A percentile compares a stretch with the other conserved stretches of the same genome.
These are phyloP conservation scores for Napeogenes sylphis DNA, from an alignment of 2,888 invertebrate species.

Conservation along the genomic window DNA sequence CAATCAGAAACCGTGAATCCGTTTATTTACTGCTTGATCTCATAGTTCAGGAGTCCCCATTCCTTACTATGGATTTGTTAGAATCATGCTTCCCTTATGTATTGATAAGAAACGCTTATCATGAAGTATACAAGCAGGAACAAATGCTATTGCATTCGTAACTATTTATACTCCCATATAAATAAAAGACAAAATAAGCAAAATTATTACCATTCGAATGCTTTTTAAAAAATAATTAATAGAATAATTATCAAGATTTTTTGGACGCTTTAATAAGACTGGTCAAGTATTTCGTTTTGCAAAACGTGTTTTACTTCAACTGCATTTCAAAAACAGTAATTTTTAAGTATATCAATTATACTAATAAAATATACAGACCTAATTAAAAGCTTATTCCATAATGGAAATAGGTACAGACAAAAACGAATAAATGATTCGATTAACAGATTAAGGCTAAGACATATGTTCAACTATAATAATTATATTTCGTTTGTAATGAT, in stretches of 20 bases:
- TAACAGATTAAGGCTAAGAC: too few relatives aligned
- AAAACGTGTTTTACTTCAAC: constrained; percentile 25
- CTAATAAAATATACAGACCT: too few relatives aligned
- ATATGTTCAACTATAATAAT: too few relatives aligned
- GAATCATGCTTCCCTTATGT: constrained; percentile 99
- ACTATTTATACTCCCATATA: constrained; percentile 26
- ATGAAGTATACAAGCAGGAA: constrained; percentile 95
- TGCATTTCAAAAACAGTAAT: not conserved
- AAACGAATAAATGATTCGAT: too few relatives aligned
- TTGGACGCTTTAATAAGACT: constrained; percentile 53
- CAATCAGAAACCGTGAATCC: constrained; percentile 95
- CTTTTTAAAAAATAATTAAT: not conserved
- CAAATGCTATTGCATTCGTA: constrained; percentile 78
- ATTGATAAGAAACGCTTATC: constrained; percentile 97
- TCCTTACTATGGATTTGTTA: constrained; percentile 97
- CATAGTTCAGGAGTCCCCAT: constrained; percentile 98
- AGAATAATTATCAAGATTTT: constrained; percentile 12
- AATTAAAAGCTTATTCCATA: too few relatives aligned
- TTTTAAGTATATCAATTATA: too few relatives aligned
- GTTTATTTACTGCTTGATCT: constrained; percentile 97
- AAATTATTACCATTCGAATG: not conserved
- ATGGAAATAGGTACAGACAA: too few relatives aligned
- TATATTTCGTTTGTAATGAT: too few relatives aligned
- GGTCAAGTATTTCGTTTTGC: constrained; percentile 46
- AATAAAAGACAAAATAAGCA: constrained; percentile 17